phyloP scores from a whole-genome alignment of 2,797 vertebrate species.

The Enteromius mattozi region DNA sequence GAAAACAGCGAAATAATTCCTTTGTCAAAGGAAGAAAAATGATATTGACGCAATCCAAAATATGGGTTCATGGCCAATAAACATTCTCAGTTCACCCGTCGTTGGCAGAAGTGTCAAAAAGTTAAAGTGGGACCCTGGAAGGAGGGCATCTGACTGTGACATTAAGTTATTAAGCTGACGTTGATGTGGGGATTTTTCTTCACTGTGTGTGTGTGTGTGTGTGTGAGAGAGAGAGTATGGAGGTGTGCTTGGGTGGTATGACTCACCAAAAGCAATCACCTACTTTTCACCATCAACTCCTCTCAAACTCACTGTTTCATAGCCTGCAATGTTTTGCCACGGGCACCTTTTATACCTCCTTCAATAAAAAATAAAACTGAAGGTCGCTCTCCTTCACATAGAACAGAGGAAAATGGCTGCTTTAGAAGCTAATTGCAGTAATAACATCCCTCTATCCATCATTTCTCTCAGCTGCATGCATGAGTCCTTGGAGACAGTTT shows the following conservation, averaged over 20 bases:
- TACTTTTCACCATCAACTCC: slow-evolving; percentile 46
- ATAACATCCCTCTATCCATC: slow-evolving; percentile 6
- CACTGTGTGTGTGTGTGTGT: slow-evolving; percentile 24
- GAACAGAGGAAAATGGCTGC: slow-evolving; percentile 14
- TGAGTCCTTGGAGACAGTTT: slow-evolving; percentile 1
- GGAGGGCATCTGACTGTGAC: slow-evolving; percentile 25
- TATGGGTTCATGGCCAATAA: not conserved
- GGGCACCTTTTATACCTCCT: slow-evolving; percentile 13
- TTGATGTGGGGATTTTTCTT: slow-evolving; percentile 32
- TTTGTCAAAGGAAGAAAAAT: slow-evolving; percentile 10
- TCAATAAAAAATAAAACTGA: not conserved
- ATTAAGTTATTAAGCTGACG: slow-evolving; percentile 37
- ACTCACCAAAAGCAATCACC: slow-evolving; percentile 52
- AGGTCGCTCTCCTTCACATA: not conserved
- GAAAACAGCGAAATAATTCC: not conserved
- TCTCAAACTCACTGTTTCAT: slow-evolving; percentile 45
- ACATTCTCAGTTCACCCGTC: not conserved
- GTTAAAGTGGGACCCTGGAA: slow-evolving; percentile 7
- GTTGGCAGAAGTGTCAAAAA: not conserved
- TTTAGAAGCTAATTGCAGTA: slow-evolving; percentile 34
- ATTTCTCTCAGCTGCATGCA: slow-evolving; percentile 19
- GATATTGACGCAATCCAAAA: not conserved
- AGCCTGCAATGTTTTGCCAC: slow-evolving; percentile 43
- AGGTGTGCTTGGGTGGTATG: slow-evolving; percentile 18
- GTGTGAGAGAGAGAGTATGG: not conserved